Evolutionary conservation across 2,113 vertebrate genomes (phyloP).

Genomic region (Motacilla alba): DNA sequence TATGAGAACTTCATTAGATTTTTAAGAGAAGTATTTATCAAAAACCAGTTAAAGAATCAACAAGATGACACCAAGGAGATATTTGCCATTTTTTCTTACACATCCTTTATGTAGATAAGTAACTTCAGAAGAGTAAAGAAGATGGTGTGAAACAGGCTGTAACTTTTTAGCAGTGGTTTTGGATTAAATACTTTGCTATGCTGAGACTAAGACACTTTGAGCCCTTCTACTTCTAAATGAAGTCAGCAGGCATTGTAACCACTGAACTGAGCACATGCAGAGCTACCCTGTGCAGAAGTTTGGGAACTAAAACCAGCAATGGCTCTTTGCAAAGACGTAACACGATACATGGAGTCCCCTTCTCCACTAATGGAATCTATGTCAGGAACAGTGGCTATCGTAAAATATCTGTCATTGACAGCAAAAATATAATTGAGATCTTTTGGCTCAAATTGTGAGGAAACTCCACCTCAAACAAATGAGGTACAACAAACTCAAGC

Average conservation of each 20-base stretch:
- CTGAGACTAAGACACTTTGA: not conserved
- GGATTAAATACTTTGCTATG: not conserved
- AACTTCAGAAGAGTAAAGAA: not conserved
- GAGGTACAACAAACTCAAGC: not conserved
- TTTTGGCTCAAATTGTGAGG: not conserved
- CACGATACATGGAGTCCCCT: rapidly evolving
- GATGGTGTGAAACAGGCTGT: not conserved
- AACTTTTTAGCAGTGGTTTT: not conserved
- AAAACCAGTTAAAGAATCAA: not conserved
- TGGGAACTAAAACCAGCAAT: not conserved
- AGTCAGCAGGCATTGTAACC: not conserved
- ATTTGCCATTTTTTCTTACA: not conserved
- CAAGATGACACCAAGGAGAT: not conserved
- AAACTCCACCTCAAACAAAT: not conserved
- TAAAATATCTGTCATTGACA: not conserved
- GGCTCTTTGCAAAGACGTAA: not conserved
- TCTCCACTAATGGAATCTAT: not conserved
- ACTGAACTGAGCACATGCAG: not conserved
- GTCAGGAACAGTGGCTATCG: not conserved
- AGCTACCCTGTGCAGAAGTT: not conserved
- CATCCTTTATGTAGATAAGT: not conserved
- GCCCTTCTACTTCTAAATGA: not conserved
- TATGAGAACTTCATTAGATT: not conserved
- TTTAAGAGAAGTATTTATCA: not conserved
- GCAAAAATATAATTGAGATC: not conserved